phyloP scores from a whole-genome alignment of 2,888 invertebrate species.

The Tetranychus truncatus region DNA sequence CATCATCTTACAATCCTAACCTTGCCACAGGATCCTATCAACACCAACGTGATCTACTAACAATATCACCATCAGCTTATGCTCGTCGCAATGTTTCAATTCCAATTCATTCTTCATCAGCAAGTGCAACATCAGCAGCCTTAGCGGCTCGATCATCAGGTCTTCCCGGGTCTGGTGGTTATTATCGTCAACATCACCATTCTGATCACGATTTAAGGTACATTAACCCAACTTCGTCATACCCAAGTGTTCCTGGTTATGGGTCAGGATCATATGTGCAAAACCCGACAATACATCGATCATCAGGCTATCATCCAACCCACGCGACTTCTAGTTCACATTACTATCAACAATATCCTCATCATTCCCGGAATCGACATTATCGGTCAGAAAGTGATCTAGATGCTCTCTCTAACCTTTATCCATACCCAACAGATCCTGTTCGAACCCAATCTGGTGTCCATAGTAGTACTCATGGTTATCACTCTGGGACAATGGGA shows the following conservation, averaged over 20 bases:
- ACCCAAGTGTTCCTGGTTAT: neutral
- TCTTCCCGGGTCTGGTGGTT: neutral
- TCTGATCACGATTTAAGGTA: conserved; percentile 1
- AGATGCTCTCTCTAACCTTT: neutral
- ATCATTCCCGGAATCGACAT: neutral
- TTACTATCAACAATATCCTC: neutral
- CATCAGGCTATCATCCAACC: neutral
- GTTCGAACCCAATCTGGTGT: no score
- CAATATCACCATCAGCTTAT: neutral
- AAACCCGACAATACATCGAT: neutral
- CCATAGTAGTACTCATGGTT: neutral
- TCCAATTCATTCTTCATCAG: neutral
- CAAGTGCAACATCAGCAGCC: neutral
- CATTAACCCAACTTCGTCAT: neutral
- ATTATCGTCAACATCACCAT: neutral
- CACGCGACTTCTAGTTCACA: neutral
- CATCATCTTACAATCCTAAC: neutral
- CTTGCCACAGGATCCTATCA: neutral
- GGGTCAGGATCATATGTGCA: neutral
- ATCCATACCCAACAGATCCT: neutral
- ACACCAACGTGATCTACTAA: neutral
- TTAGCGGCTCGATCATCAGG: neutral
- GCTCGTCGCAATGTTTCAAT: neutral
- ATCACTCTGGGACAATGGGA: neutral
- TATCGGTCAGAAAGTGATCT: neutral